Evolutionary conservation across 2,113 vertebrate species (phyloP), one percentile per base, ranked within the genome.

Genomic region (Eidolon helvum): DNA sequence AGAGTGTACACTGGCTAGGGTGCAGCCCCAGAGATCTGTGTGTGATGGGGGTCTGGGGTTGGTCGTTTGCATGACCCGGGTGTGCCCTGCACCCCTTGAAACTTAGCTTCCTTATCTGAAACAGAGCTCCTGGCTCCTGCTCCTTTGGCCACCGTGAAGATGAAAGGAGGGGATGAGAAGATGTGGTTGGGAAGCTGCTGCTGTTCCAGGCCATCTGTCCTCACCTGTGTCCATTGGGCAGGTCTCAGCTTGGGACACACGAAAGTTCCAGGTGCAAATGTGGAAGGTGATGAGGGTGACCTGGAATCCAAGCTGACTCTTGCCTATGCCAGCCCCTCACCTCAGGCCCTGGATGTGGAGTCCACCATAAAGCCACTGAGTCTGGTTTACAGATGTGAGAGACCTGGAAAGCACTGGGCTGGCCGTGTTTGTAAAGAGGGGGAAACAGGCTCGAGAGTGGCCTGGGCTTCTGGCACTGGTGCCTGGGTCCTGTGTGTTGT

Each of bases 131-230:
- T 8, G 35, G 48, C 14, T 28, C 30, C 48, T 80, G 83, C 11
- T 11, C 45, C 40, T 6, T 59, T 0, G 0, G 92, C 59, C 0
- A 4, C 57, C 0, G 0, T 22, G 26, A 14, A 10, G 45, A 2
- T 7, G 5, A 48, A 57, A 33, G n/a, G 77, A 5, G 18, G 53
- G 45, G 45, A 21, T 30, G 66, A 83, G 82, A 55, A 71, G 63
- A 48, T 53, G 50, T 1, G 4, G 35, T 26, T 21, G 21, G 22
- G 68, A 63, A 40, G 69, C 61, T 2, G 33, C 11, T 26, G 43
- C 15, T 16, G 19, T 43, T 87, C 69, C 7, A 30, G 79, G 30
- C 53, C 40, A 5, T 0, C 30, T 19, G 48, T 53, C 50, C 38
- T 38, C 26, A 14, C 10, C 28, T 16, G 7, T 10, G 4, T 8